These are phyloP conservation scores for Leguminivora glycinivorella DNA, from an alignment of 1,140 invertebrate species.

Conservation along the genomic window DNA sequence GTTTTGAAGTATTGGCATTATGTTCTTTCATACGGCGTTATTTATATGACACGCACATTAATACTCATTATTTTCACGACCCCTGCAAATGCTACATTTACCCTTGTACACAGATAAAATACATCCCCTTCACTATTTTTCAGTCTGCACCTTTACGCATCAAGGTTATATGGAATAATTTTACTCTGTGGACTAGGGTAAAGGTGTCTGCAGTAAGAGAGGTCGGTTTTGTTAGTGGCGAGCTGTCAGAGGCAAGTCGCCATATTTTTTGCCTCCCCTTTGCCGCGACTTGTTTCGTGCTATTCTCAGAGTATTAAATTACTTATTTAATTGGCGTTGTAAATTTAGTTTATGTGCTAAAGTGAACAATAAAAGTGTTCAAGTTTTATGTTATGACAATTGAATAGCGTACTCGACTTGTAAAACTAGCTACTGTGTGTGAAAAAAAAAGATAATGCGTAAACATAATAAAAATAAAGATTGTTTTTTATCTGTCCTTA, in stretches of 20 bases:
- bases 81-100: constrained; percentile 40
- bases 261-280: constrained; percentile 24
- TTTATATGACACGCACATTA: constrained; percentile 49
- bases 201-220: constrained; percentile 17
- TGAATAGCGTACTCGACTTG: not conserved
- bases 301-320: constrained; percentile 29
- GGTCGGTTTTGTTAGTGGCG: constrained; percentile 14
- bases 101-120: constrained; percentile 31
- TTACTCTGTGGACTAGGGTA: constrained; percentile 16
- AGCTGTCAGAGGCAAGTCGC: constrained; percentile 10
- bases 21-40: constrained; percentile 47
- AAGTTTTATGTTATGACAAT: constrained; percentile 21
- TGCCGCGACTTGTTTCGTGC: not conserved
- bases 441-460: not conserved
- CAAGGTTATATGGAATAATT: not conserved
- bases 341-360: constrained; percentile 26
- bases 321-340: constrained; percentile 26
- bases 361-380: constrained; percentile 3
- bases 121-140: not conserved
- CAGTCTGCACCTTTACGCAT: not conserved
- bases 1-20: constrained; percentile 68
- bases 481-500: not conserved
- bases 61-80: constrained; percentile 58
- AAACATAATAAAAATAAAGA: not conserved
- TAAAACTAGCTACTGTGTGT: not conserved